Percentiles rank a stretch among this genome's conserved stretches.
phyloP scores from a whole-genome alignment of 2,888 invertebrate species.

The Orchesellides sinensis region DNA sequence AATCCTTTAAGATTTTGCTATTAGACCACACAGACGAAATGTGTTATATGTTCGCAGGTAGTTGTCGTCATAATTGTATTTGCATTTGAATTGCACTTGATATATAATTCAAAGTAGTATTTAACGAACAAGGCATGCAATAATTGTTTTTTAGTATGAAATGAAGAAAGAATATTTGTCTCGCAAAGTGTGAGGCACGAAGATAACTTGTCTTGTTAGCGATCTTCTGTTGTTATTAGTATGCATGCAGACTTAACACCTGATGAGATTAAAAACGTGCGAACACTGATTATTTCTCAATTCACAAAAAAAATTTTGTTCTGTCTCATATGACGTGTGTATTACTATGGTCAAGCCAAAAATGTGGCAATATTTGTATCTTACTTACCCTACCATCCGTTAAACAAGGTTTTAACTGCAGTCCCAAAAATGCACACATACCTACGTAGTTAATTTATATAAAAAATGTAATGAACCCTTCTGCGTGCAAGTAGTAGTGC shows the following conservation, averaged over 20 bases:
- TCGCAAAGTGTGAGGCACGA: neutral
- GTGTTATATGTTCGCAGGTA: no score
- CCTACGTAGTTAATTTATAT: no score
- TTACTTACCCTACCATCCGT: constrained; percentile 8
- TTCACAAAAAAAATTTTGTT: neutral
- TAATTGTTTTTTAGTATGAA: no score
- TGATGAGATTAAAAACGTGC: constrained; percentile 35
- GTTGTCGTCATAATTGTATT: no score
- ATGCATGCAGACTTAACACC: constrained; percentile 16
- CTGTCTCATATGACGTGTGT: neutral
- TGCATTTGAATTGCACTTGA: no score
- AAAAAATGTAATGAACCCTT: constrained; percentile 33
- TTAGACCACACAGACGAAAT: no score
- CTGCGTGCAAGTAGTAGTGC: no score
- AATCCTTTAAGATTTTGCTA: no score
- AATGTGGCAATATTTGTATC: neutral
- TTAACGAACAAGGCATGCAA: no score
- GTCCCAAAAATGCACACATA: no score
- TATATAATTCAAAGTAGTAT: no score
- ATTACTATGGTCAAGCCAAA: constrained; percentile 15
- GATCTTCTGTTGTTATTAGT: neutral
- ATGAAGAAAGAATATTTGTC: no score
- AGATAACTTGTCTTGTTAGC: neutral
- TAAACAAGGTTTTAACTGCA: constrained; percentile 16
- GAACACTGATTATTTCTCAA: constrained; percentile 25